phyloP scores from a whole-genome alignment of 1,140 invertebrate species.

The Zaprionus capensis region DNA sequence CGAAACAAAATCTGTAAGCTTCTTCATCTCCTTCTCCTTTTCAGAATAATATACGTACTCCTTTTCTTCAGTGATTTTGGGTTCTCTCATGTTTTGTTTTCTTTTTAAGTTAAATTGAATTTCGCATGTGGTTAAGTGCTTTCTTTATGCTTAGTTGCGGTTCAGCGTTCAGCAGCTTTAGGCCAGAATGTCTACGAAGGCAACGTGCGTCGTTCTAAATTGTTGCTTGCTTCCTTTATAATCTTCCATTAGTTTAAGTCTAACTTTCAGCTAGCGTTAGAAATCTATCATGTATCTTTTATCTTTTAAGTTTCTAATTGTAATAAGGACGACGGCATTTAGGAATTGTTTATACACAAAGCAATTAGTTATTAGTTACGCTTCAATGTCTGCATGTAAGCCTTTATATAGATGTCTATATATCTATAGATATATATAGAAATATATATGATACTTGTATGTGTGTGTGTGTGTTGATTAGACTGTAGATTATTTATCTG shows the following conservation, averaged over 20 bases:
- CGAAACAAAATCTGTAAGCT: conserved; percentile 39
- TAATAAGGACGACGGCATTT: conserved; percentile 81
- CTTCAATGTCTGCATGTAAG: conserved; percentile 42
- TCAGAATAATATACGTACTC: conserved; percentile 18
- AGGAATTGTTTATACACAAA: conserved; percentile 78
- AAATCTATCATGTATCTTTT: conserved; percentile 53
- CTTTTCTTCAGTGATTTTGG: conserved; percentile 23
- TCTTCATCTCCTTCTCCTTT: background rate
- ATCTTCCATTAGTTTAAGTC: conserved; percentile 23
- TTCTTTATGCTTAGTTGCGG: conserved; percentile 25
- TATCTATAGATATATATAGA: conserved; percentile 16
- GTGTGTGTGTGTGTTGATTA: conserved; percentile 10
- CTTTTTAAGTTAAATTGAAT: conserved; percentile 6
- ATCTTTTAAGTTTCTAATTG: conserved; percentile 64
- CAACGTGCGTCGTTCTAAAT: conserved; percentile 29
- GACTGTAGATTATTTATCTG: conserved; percentile 10
- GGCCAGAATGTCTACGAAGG: conserved; percentile 46
- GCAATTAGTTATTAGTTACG: conserved; percentile 69
- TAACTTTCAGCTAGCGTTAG: conserved; percentile 20
- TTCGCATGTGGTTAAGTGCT: conserved; percentile 28
- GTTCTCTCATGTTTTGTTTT: background rate
- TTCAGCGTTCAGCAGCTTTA: conserved; percentile 28
- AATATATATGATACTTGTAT: conserved; percentile 2
- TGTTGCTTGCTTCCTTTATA: background rate
- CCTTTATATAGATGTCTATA: conserved; percentile 16